Conservation (phyloP, 2,113 vertebrate genomes). For the Climacteris rufus region DNA sequence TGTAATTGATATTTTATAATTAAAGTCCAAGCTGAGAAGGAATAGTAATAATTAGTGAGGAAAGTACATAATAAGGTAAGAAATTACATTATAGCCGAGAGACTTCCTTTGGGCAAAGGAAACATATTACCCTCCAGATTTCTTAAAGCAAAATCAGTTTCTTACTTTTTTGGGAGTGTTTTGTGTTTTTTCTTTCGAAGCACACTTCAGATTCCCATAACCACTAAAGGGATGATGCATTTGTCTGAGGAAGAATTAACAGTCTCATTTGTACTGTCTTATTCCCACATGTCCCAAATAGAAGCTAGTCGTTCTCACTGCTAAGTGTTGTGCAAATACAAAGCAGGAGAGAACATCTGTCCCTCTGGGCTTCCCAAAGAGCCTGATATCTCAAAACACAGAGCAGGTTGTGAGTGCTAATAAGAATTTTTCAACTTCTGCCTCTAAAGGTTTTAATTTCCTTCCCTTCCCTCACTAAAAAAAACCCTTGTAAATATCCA, state of each 20-base stretch:
- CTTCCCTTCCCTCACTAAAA: background rate
- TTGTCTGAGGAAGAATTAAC: background rate
- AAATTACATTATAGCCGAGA: background rate
- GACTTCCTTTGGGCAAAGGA: conserved; percentile 5
- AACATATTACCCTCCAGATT: background rate
- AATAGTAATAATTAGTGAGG: conserved; percentile 2
- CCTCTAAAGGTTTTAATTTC: background rate
- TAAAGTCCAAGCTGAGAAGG: conserved; percentile 26
- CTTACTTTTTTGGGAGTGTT: background rate
- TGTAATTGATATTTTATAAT: conserved; percentile 31
- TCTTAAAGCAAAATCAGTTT: background rate
- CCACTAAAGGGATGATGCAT: background rate
- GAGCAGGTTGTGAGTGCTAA: background rate
- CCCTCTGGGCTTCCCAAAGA: background rate
- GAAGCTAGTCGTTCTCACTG: background rate
- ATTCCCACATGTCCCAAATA: background rate
- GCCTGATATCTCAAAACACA: background rate
- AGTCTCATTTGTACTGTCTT: background rate
- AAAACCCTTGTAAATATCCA: background rate
- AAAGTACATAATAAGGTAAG: conserved; percentile 7
- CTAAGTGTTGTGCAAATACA: background rate
- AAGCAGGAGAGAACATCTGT: background rate
- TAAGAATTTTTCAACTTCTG: background rate
- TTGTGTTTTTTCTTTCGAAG: background rate
- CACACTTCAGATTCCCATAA: background rate